phyloP scores from a whole-genome alignment of 2,888 invertebrate genomes.

The Mesorhabditis sp. region DNA sequence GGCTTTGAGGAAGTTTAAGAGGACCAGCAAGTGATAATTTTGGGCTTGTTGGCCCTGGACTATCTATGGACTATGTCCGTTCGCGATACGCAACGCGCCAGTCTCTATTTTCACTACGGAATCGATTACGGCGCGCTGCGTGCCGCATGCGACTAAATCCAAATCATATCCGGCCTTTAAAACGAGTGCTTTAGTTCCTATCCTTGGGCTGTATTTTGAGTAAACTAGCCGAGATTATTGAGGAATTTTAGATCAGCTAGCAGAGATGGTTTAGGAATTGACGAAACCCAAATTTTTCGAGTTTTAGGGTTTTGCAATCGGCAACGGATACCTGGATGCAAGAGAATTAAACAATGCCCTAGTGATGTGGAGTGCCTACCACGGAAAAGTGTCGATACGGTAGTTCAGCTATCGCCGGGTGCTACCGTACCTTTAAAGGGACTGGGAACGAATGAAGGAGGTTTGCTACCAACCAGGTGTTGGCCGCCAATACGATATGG shows the following conservation, averaged over 20 bases:
- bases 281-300: neutral
- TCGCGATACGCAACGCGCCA: too few relatives aligned
- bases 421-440: constrained; percentile 21
- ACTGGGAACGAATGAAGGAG: constrained; percentile 32
- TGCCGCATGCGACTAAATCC: too few relatives aligned
- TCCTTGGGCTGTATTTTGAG: too few relatives aligned
- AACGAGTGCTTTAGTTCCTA: too few relatives aligned
- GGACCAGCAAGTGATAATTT: neutral
- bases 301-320: constrained; percentile 53
- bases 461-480: constrained; percentile 21
- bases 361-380: constrained; percentile 48
- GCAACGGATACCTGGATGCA: constrained; percentile 55
- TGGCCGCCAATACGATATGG: constrained; percentile 19
- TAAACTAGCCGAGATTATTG: too few relatives aligned
- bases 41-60: neutral
- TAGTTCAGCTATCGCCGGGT: neutral
- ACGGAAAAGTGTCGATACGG: constrained; percentile 42
- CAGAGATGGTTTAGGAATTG: too few relatives aligned
- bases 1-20: neutral
- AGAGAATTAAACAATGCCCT: constrained; percentile 44
- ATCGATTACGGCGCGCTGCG: too few relatives aligned
- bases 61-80: too few relatives aligned
- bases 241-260: too few relatives aligned
- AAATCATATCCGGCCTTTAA: too few relatives aligned
- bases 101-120: too few relatives aligned